Percentiles rank a stretch among this genome's conserved stretches.
Evolutionary conservation across 2,113 vertebrate genomes (phyloP).

Genomic region (Prochilodus magdalenae): DNA sequence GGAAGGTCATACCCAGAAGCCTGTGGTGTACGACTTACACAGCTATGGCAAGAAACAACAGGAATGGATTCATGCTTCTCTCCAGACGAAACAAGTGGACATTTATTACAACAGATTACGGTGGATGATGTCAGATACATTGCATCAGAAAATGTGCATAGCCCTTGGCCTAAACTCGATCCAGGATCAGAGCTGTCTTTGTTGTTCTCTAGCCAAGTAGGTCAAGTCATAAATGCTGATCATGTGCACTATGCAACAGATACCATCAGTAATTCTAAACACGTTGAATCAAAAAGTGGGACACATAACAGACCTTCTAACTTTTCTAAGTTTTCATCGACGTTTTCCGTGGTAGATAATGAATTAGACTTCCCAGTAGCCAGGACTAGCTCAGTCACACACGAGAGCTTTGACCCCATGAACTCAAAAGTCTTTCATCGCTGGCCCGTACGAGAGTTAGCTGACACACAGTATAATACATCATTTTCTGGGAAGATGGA

Average conservation of each 20-base stretch:
- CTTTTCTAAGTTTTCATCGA: neutral
- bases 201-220: neutral
- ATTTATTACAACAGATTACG: neutral
- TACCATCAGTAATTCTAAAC: neutral
- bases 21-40: constrained; percentile 44
- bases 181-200: neutral
- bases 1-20: constrained; percentile 58
- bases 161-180: neutral
- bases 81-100: constrained; percentile 59
- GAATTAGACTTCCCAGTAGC: constrained; percentile 12
- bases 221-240: neutral
- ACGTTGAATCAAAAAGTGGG: constrained; percentile 15
- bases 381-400: neutral
- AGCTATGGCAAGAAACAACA: constrained; percentile 69
- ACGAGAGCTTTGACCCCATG: neutral
- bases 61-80: constrained; percentile 72
- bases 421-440: neutral
- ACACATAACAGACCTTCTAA: neutral
- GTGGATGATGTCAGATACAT: neutral
- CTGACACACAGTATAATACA: neutral
- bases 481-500: constrained; percentile 15
- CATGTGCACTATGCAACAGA: neutral
- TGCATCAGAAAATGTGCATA: neutral
- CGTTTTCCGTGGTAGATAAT: neutral
- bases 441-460: neutral